Base-by-base conservation (phyloP, 2,888 invertebrate species). In the Drosophila kanekoi region DNA sequence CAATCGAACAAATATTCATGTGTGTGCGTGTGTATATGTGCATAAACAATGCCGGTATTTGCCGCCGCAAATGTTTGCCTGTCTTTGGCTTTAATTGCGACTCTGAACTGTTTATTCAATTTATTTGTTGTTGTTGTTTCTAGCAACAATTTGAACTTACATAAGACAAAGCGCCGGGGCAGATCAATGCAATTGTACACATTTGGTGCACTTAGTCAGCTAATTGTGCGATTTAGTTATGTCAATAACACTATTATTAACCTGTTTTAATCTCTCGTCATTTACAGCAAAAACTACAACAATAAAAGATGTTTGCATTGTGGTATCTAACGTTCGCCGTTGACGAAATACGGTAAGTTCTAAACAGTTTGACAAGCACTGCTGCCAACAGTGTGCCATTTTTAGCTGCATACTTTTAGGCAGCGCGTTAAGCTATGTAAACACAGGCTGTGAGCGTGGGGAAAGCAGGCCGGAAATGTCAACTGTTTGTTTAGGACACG, bases 241-340 rank as follows among this genome's bases (percentile, higher is more conserved):
- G 4, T 28, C 32, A 37, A 33, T 13, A 32, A 28, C 9, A 4
- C 33, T 58, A 45, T 49, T 18, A 69, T 40, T 59, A 77, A 77
- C 43, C 43, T 18, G 60, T 60, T 64, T 56, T 13, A 40, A 45
- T 64, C 37, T 53, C 48, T 51, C 35, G n/a, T 48, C 63, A 51
- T 75, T 90, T 90, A 62, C 78, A 91, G 91, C 66, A 83, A 79
- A 37, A 47, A 44, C 64, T 67, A 40, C 52, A 65, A 59, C 37
- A 67, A 59, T 11, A 16, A 60, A 77, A 72, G 71, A 92, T 92
- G 92, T 92, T 92, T 80, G 92, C 92, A 62, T 84, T 92, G 78
- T 92, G 92, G 92, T 92, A 92, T 82, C 77, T 92, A 64, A 90
- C 92, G 45, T 84, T 92, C 69, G 92, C 92, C 53, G 83, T 92